A percentile compares a stretch with the other conserved stretches of the same genome.
These are phyloP conservation scores for Hippopotamyrus pictus DNA, from an alignment of 2,797 vertebrate genomes.

Conservation along the genomic window DNA sequence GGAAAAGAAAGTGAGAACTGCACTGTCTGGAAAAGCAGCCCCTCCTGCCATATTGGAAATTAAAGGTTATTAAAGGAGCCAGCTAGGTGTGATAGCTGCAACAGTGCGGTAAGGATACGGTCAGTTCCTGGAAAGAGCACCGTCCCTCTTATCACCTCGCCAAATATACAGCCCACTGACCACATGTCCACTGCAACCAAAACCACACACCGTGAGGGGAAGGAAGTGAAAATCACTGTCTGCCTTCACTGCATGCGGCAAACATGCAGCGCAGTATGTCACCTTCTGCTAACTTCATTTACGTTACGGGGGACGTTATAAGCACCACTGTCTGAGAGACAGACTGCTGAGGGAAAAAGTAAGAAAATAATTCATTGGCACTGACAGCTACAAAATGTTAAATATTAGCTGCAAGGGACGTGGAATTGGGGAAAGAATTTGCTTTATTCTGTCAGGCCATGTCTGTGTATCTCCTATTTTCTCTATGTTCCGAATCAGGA, in stretches of 20 bases:
- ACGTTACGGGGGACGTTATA: background rate
- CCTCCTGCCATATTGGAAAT: background rate
- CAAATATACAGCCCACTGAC: constrained; percentile 99
- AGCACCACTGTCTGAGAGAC: background rate
- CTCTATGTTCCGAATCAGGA: background rate
- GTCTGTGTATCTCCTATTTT: background rate
- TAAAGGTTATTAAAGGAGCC: background rate
- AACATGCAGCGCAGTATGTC: constrained; percentile 19
- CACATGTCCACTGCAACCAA: constrained; percentile 93
- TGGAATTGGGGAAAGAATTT: background rate
- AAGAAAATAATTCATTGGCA: background rate
- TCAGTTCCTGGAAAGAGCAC: constrained; percentile 96
- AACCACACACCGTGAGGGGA: constrained; percentile 30
- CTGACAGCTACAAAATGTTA: background rate
- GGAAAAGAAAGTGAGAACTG: background rate
- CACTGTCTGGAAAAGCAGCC: background rate
- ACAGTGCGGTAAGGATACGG: constrained; percentile 83
- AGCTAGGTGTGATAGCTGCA: background rate
- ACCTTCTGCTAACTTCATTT: constrained; percentile 12
- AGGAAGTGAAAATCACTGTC: constrained; percentile 39
- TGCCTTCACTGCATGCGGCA: background rate
- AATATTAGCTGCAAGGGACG: background rate
- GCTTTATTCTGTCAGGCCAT: background rate
- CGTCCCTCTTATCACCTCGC: constrained; percentile 96
- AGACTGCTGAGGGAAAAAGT: background rate